phyloP scores from a whole-genome alignment of 1,140 invertebrate species.

The Homarus americanus region DNA sequence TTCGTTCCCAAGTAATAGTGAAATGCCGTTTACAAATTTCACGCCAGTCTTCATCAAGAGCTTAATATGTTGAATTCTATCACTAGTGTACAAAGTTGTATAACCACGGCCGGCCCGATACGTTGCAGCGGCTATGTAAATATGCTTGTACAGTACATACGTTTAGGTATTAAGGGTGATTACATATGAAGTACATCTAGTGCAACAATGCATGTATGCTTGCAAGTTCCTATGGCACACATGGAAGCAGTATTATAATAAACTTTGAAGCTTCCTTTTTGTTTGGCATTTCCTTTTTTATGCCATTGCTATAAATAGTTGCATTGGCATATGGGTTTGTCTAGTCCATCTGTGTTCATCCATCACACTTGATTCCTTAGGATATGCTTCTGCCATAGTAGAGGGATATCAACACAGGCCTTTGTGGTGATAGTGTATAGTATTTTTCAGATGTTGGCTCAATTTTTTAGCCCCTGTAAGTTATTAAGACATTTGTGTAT shows the following conservation, averaged over 20 bases:
- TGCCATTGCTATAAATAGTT: no score
- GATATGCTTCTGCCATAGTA: no score
- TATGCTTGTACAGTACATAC: slow-evolving; percentile 48
- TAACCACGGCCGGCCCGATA: slow-evolving; percentile 28
- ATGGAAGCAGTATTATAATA: slow-evolving; percentile 70
- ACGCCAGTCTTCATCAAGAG: slow-evolving; percentile 12
- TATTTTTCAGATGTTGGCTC: no score
- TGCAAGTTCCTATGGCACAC: slow-evolving; percentile 68
- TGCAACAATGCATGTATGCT: slow-evolving; percentile 65
- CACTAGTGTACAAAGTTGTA: slow-evolving; percentile 61
- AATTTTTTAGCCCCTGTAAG: no score
- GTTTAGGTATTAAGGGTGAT: slow-evolving; percentile 46
- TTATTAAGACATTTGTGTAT: no score
- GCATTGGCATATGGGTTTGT: no score
- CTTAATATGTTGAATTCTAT: slow-evolving; percentile 20
- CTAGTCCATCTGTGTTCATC: no score
- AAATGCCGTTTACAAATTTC: background rate
- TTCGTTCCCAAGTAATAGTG: background rate
- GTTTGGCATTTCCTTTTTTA: no score
- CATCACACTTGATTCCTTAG: no score
- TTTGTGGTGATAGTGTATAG: no score
- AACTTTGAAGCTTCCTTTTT: slow-evolving; percentile 43
- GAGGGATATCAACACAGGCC: no score
- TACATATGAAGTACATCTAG: slow-evolving; percentile 56
- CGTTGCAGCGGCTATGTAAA: slow-evolving; percentile 50